A percentile compares a stretch with the other conserved stretches of the same genome.
phyloP scores from a whole-genome alignment of 2,888 invertebrate genomes.

The Drosophila macrothrix region DNA sequence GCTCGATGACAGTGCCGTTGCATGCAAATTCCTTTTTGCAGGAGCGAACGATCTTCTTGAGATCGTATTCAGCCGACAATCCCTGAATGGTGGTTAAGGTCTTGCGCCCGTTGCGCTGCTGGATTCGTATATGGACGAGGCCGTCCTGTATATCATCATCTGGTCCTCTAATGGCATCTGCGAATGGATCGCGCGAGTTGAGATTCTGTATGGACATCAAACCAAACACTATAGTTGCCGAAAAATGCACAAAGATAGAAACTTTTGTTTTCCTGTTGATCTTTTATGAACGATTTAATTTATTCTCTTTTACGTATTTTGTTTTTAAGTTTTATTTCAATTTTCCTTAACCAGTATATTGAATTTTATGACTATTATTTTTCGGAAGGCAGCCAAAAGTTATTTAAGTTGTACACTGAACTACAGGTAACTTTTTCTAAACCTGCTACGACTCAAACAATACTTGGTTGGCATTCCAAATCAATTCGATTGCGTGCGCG shows the following conservation, averaged over 20 bases:
- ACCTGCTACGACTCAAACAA: constrained; percentile 29
- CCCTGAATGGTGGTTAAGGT: constrained; percentile 99
- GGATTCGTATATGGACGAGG: constrained; percentile 99
- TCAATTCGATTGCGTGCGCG: neutral
- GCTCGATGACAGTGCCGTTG: constrained; percentile 99
- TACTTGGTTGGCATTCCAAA: neutral
- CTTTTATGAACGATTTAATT: constrained; percentile 36
- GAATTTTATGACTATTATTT: constrained; percentile 49
- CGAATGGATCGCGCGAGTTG: constrained; percentile 99
- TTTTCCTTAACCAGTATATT: constrained; percentile 19
- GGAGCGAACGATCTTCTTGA: constrained; percentile 99
- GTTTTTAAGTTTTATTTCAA: constrained; percentile 1
- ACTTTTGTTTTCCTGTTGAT: neutral
- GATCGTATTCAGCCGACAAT: constrained; percentile 98
- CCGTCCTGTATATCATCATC: constrained; percentile 99
- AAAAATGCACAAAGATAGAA: constrained; percentile 10
- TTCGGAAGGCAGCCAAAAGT: constrained; percentile 40
- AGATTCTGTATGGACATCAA: constrained; percentile 98
- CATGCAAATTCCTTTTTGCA: constrained; percentile 99
- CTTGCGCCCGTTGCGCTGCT: constrained; percentile 99
- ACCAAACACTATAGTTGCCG: constrained; percentile 13
- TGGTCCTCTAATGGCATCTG: constrained; percentile 99
- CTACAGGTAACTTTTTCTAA: constrained; percentile 26
- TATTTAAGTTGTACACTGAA: constrained; percentile 23
- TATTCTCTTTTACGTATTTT: neutral